Base-by-base conservation (phyloP, 2,113 vertebrate genomes). In the Seriola dumerili region DNA sequence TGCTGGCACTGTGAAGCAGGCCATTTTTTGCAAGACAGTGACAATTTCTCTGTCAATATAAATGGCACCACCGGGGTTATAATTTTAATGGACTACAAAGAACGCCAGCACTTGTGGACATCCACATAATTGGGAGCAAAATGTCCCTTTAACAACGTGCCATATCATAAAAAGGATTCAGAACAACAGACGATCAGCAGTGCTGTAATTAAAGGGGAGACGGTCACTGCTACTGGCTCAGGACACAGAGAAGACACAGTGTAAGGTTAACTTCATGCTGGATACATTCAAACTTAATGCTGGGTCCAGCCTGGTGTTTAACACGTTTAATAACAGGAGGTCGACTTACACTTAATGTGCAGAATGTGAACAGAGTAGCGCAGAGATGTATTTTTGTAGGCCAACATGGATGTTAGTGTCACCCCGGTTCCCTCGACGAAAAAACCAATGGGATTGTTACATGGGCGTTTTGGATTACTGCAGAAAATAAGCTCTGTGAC, bases 11-110 rank as follows among this genome's bases (percentile, higher is more conserved):
- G 8, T 17, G 36, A 62, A 52, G 48, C 46, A 25, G 8, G 19
- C 46, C 46, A 23, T 2, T 54, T 42, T 57, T 13, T 44, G 25
- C 25, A 48, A 73, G 62, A 57, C 50, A 21, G 23, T 52, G 42
- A 72, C 29, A 16, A 67, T 78, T 61, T 67, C 19, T 72, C 13
- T 66, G 63, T 61, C 68, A 67, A 42, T 76, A 44, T 48, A 44
- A 72, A 70, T 19, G 4, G 40, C 76, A 59, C 23, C 8, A 42
- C 3, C 19, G 12, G 25, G 68, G 34, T 70, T 58, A 58, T 48
- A 29, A 69, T 79, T 80, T 74, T n/a, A 70, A 64, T 75, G 48
- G 64, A 44, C 58, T 7, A 25, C 59, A 57, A 1, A 50, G 8
- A 40, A 67, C 0, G 7, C 1, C 44, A 52, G 25, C 23, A 59